These are phyloP conservation scores for Heliconius charithonia DNA, from an alignment of 2,888 invertebrate genomes.

Conservation along the genomic window DNA sequence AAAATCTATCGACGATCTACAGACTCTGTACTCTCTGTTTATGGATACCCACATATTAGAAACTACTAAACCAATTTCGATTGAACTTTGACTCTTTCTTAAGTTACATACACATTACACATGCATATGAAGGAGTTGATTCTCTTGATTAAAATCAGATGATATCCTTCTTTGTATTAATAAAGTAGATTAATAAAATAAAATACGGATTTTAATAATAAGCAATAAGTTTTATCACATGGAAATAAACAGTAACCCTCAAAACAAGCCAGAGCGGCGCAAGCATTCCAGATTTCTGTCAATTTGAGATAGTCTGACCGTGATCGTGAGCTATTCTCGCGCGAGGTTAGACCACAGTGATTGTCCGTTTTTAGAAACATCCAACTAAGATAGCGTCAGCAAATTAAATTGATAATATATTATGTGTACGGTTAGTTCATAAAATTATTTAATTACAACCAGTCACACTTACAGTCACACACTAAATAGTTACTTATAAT, in stretches of 20 bases:
- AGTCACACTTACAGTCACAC: no score
- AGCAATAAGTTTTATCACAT: not conserved
- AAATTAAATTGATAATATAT: not conserved
- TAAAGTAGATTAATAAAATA: not conserved
- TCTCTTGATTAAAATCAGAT: no score
- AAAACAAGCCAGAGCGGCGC: not conserved
- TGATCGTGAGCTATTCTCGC: conserved; percentile 30
- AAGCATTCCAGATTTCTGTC: conserved; percentile 26
- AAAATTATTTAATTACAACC: no score
- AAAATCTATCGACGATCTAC: no score
- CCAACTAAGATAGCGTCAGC: not conserved
- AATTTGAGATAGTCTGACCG: conserved; percentile 29
- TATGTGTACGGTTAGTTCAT: not conserved
- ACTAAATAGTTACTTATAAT: no score
- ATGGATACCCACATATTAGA: no score
- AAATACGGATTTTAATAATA: not conserved
- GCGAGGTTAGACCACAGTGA: conserved; percentile 11
- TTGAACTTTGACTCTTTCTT: no score
- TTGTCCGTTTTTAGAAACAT: conserved; percentile 14
- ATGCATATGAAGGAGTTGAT: no score
- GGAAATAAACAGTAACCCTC: not conserved
- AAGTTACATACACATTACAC: no score
- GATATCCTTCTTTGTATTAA: no score
- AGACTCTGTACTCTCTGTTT: no score
- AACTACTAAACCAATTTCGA: no score